Evolutionary conservation across 2,797 vertebrate genomes (phyloP), one percentile per base, ranked within the genome.

Genomic region (Hyperoplus immaculatus): DNA sequence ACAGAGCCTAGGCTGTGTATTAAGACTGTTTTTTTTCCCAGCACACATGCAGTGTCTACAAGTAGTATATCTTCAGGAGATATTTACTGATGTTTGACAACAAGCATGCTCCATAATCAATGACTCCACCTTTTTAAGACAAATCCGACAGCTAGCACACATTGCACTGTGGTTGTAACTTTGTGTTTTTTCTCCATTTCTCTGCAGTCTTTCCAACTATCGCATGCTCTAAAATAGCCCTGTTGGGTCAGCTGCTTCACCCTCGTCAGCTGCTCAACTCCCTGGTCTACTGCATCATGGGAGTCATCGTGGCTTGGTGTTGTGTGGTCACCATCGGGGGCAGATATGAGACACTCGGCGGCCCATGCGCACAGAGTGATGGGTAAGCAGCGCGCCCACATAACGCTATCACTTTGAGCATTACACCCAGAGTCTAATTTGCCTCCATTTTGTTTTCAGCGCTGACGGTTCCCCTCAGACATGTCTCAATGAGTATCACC

Each of bases 401-500:
- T 3, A 15, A n/a, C 51, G 42, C 8, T 8, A 3, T 59, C 3
- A 8, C 36, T 3, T 45, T 36, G 4, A 67, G 13, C 14, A 54
- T 43, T 13, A 21, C 29, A 59, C 61, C 38, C 6, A 2, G 42
- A 4, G 7, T 67, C 42, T 72, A 70, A 29, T 78, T 59, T 59
- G 29, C 1, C n/a, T 54, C 1, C 29, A 0, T 1, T 75, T 65
- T 76, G 36, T 84, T 69, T 81, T 63, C 49, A 8, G 49, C 60
- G 64, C 72, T 8, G 64, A 61, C 36, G 58, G 84, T 47, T 65
- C 79, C 13, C 15, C 74, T 53, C 77, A 87, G 68, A 85, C 93
- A 88, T 99, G 97, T 92, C 92, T 99, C 69, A 99, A 99, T 42
- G 98, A 99, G 63, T 94, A 96, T 82, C 96, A 98, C 77, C 94